Evolutionary conservation across 2,113 vertebrate genomes (phyloP), one percentile per base, ranked within the genome.

Genomic region (Macrotus californicus): DNA sequence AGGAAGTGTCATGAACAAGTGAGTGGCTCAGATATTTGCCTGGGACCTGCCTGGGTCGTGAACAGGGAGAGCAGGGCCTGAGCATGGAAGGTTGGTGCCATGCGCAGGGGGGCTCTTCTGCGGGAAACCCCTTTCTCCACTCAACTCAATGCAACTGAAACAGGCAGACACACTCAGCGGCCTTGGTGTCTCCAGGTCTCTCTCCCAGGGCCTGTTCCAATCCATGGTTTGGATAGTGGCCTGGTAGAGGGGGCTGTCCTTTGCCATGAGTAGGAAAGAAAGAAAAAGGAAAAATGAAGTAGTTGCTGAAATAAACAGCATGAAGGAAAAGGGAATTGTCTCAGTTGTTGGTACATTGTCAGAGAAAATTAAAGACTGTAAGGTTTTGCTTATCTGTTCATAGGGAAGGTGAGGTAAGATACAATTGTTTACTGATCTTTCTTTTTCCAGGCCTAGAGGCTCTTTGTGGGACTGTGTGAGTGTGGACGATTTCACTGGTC

Each of bases 161-260:
- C 67, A 73, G 90, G 72, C 7, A 43, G 69, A 84, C 26, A 48
- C n/a, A 34, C 52, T 22, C 87, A 34, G 31, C 29, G 29, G 80
- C 36, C 11, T 41, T 16, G 36, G 11, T 69, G 21, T 46, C 24
- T 36, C 43, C 13, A 10, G 41, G 77, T 9, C 43, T 64, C 29
- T 73, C 36, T 79, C 48, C 21, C 31, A 7, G 6, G 41, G 70
- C 82, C 41, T 85, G 22, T 43, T 50, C 90, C 15, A 34, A 41
- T 50, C 64, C 14, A 16, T 5, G 43, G 34, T 70, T 56, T 85
- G 56, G 83, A 69, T 31, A 43, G 89, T 64, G 89, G 64, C 73
- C 64, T 59, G 34, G 46, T 31, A 64, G 94, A 91, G 82, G 89
- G 89, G 88, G 64, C 75, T 87, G 95, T 83, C 41, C 73, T 90